phyloP scores from a whole-genome alignment of 2,113 vertebrate species.

The Enhydra lutris region DNA sequence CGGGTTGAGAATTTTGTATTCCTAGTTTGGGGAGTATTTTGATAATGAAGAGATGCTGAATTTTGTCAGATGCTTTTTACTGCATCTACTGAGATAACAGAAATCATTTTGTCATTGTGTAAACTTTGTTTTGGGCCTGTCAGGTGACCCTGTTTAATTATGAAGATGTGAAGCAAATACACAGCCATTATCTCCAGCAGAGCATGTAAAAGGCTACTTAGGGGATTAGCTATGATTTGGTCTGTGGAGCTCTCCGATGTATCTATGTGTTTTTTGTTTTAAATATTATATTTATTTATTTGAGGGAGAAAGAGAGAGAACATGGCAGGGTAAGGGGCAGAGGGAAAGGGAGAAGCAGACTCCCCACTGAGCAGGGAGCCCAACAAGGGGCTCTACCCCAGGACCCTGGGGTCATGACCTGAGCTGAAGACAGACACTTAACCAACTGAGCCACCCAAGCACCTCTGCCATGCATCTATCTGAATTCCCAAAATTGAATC shows the following conservation, averaged over 20 bases:
- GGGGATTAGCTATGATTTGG: background rate
- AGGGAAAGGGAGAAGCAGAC: background rate
- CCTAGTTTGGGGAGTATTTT: background rate
- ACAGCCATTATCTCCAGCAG: background rate
- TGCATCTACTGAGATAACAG: background rate
- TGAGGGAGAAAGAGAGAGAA: background rate
- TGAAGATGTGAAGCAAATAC: background rate
- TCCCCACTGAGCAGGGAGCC: background rate
- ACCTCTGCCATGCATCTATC: background rate
- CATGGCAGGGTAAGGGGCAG: background rate
- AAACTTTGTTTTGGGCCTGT: background rate
- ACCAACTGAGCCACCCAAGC: background rate
- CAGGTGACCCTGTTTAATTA: background rate
- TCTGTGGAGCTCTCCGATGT: background rate
- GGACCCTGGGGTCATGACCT: background rate
- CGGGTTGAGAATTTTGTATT: background rate
- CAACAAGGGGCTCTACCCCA: background rate
- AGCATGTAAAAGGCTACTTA: background rate
- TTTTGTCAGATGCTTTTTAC: background rate
- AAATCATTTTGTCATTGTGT: background rate
- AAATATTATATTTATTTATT: background rate
- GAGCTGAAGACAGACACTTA: background rate
- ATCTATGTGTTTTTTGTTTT: background rate
- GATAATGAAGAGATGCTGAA: background rate
- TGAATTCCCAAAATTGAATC: background rate